A percentile compares a stretch with the other conserved stretches of the same genome.
Conservation (phyloP, 2,113 vertebrate species). For the Vicugna pacos region DNA sequence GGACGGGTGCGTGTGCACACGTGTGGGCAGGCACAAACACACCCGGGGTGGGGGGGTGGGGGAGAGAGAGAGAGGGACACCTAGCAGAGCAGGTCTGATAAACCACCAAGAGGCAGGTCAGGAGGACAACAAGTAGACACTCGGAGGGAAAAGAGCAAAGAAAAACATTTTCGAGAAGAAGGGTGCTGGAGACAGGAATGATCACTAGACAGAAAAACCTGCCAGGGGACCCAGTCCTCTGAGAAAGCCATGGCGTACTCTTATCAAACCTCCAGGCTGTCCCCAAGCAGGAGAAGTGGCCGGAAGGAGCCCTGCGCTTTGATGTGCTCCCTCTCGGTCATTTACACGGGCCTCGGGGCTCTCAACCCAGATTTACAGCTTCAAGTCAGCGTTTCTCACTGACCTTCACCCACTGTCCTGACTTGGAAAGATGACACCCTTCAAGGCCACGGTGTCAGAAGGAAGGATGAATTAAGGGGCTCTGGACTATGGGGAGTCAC, state of each 20-base stretch:
- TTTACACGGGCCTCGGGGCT: neutral
- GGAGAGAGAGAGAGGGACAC: fast-evolving
- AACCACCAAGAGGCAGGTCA: neutral
- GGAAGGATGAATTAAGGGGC: neutral
- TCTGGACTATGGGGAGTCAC: neutral
- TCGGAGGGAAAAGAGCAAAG: neutral
- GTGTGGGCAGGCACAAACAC: neutral
- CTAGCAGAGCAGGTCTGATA: neutral
- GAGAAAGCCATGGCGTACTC: neutral
- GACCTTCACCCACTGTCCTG: neutral
- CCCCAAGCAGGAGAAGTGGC: neutral
- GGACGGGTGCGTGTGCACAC: neutral
- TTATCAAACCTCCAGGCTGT: neutral
- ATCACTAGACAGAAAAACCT: neutral
- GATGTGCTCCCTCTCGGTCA: neutral
- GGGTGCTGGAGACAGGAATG: neutral
- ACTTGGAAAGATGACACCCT: slow-evolving; percentile 17
- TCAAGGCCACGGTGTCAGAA: neutral
- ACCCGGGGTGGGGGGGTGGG: neutral
- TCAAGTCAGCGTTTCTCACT: slow-evolving; percentile 36
- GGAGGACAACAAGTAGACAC: neutral
- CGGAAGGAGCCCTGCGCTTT: neutral
- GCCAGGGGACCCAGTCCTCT: neutral
- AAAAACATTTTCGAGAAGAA: neutral
- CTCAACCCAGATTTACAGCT: slow-evolving; percentile 48